Evolutionary conservation across 2,113 vertebrate genomes (phyloP).

Genomic region (Stegostoma tigrinum): DNA sequence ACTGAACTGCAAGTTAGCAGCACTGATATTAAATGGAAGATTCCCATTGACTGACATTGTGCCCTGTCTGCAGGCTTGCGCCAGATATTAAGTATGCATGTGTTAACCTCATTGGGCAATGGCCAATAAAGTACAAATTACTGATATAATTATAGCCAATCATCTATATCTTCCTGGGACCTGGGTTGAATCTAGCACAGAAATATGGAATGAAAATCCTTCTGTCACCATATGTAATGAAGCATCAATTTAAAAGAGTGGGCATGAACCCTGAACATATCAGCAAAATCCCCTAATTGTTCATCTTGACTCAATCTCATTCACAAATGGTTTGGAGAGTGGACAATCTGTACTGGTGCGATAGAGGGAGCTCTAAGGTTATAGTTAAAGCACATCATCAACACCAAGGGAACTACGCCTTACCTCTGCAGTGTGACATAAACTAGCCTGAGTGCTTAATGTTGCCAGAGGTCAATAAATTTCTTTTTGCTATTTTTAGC

Average conservation of each 20-base stretch:
- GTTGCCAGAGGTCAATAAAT: neutral
- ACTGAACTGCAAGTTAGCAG: neutral
- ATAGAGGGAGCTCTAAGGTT: neutral
- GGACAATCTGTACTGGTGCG: neutral
- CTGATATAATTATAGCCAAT: neutral
- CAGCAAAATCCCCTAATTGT: neutral
- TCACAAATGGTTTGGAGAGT: neutral
- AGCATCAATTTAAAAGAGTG: neutral
- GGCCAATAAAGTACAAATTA: neutral
- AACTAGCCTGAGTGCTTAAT: neutral
- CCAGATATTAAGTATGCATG: neutral
- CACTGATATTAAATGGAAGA: neutral
- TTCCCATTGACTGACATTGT: neutral
- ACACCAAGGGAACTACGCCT: neutral
- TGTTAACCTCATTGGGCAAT: neutral
- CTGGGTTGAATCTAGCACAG: neutral
- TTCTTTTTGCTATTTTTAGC: neutral
- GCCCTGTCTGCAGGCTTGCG: neutral
- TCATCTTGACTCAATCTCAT: neutral
- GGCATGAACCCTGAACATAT: neutral
- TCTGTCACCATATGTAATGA: neutral
- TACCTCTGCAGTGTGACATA: neutral
- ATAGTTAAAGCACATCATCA: neutral
- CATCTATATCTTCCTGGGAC: neutral
- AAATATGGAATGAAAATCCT: neutral